Evolutionary conservation across 2,113 vertebrate species (phyloP).

Genomic region (Halcyon malimbica): DNA sequence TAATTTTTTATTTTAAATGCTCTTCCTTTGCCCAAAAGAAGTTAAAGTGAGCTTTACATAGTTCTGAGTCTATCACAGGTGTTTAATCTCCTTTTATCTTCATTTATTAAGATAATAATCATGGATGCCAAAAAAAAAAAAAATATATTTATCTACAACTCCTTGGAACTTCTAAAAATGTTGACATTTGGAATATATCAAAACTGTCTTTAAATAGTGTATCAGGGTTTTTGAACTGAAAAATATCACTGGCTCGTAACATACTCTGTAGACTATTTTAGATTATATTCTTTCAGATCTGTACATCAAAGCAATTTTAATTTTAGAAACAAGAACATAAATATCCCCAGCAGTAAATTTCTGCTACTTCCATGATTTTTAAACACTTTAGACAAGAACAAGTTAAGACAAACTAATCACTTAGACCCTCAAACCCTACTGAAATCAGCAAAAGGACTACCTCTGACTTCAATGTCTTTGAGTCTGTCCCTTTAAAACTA

Average conservation of each 20-base stretch:
- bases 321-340: constrained; percentile 1
- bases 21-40: not conserved
- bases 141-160: not conserved
- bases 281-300: not conserved
- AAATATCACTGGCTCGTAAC: not conserved
- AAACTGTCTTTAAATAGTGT: not conserved
- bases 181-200: not conserved
- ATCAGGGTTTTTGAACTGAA: not conserved
- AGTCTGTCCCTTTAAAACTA: not conserved
- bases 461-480: not conserved
- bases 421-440: not conserved
- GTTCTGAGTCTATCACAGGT: not conserved
- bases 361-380: not conserved
- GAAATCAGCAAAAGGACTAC: not conserved
- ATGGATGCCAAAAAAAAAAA: not conserved
- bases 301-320: not conserved
- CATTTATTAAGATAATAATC: not conserved
- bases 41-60: not conserved
- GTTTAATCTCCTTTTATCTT: not conserved
- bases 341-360: not conserved
- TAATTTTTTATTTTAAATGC: not conserved
- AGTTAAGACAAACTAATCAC: not conserved
- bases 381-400: not conserved
- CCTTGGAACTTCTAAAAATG: not conserved
- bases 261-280: not conserved